These are phyloP conservation scores for Digitonthophagus gazella DNA, from an alignment of 2,888 invertebrate genomes.

Conservation along the genomic window DNA sequence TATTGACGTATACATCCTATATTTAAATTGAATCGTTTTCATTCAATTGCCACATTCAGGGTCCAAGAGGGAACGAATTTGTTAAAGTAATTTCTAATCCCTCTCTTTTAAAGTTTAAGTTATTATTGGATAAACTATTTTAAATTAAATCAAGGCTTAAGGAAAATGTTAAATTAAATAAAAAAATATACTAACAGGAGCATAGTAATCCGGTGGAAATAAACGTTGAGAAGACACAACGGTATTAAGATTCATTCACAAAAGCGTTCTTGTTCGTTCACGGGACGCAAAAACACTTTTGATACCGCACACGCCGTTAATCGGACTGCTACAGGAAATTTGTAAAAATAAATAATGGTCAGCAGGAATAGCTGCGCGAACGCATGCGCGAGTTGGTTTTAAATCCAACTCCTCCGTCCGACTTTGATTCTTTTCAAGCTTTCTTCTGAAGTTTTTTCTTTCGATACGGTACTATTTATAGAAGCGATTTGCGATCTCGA, in stretches of 20 bases:
- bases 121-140: not conserved
- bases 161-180: not conserved
- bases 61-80: not conserved
- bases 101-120: too few relatives aligned
- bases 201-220: constrained; percentile 10
- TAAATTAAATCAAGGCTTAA: not conserved
- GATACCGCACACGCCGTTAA: constrained; percentile 2
- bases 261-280: not conserved
- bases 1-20: constrained; percentile 14
- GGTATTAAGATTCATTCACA: not conserved
- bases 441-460: not conserved
- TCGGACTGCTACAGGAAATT: constrained; percentile 6
- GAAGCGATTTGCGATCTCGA: not conserved
- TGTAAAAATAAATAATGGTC: constrained; percentile 14
- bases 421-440: not conserved
- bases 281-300: constrained; percentile 1
- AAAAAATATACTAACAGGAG: constrained; percentile 4
- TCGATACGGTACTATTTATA: not conserved
- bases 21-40: constrained; percentile 8
- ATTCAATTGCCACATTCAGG: not conserved
- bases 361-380: not conserved
- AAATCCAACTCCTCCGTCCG: not conserved
- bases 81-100: not conserved
- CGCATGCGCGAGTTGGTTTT: constrained; percentile 1
- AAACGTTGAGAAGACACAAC: too few relatives aligned